Evolutionary conservation across 2,113 vertebrate genomes (phyloP).

Genomic region (Ptilorrhoa leucosticta): DNA sequence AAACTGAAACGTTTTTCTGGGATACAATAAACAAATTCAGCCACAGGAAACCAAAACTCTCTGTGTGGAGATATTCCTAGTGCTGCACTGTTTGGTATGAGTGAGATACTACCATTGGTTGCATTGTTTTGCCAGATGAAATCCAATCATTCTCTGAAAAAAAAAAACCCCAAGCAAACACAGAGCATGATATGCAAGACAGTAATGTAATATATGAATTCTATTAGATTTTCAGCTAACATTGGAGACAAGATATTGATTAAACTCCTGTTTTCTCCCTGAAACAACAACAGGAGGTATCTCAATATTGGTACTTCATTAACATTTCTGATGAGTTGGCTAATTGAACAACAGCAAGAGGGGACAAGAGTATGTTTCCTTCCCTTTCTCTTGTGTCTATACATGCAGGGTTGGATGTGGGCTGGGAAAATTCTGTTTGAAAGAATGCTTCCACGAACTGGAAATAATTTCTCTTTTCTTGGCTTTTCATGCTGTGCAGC

Average conservation of each 20-base stretch:
- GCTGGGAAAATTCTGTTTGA: not conserved
- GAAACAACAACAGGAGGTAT: not conserved
- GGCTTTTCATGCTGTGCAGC: not conserved
- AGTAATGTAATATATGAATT: not conserved
- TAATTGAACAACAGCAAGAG: not conserved
- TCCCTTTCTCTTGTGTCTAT: not conserved
- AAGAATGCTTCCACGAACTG: not conserved
- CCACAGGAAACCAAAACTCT: not conserved
- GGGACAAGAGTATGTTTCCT: not conserved
- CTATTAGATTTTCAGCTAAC: not conserved
- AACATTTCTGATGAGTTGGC: not conserved
- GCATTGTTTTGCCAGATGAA: not conserved
- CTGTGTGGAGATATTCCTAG: fast-evolving
- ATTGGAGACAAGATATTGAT: not conserved
- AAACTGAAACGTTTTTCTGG: not conserved
- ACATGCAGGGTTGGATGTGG: not conserved
- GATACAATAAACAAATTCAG: not conserved
- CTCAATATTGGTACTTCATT: not conserved
- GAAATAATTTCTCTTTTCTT: not conserved
- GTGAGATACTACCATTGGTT: not conserved
- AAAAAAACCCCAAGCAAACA: not conserved
- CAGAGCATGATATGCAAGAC: not conserved
- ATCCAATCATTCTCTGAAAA: not conserved
- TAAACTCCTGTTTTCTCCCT: not conserved
- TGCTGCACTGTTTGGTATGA: not conserved